Base-by-base conservation (phyloP, 2,113 vertebrate species). In the Terrapene triunguis region DNA sequence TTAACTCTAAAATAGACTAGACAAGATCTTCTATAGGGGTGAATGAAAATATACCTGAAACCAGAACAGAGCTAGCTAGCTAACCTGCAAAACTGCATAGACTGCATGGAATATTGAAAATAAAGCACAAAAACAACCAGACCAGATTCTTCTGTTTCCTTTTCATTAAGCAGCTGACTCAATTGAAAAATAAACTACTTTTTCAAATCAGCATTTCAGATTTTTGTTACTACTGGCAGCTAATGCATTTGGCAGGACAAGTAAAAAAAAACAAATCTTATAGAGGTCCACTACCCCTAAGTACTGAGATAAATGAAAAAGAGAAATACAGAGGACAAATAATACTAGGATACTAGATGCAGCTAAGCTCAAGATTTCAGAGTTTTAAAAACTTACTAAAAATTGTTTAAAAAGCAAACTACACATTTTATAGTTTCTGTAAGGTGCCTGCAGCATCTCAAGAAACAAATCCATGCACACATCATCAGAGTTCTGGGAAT, bases 251-350 rank as follows among this genome's bases (percentile, higher is more conserved):
- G 76, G 89, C 96, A 94, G 74, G 85, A 9, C 21, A 81, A 81
- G 24, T 78, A 83, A 79, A 96, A 92, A 95, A 25, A 80, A 17
- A 21, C 21, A 51, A 55, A 80, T 84, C 90, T 47, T 90, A 22
- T 88, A 96, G 87, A 51, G 22, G 91, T 87, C 90, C 69, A 87
- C 87, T 82, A 90, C 87, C 85, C 35, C 35, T 89, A 96, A 93
- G 85, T 50, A 96, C 8, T 51, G 96, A 88, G 79, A 53, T 51
- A 94, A 98, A 97, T 93, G 88, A 55, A 94, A 95, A 95, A 90
- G 94, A 93, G 53, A 93, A 90, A 57, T 72, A 91, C 8, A 19
- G 72, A 19, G 78, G 17, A 87, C 29, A 92, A 89, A 44, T 53
- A 92, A 80, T 57, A 86, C 87, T 78, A 94, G 78, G 50, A 89